Percentiles rank a stretch among this genome's conserved stretches.
phyloP scores from a whole-genome alignment of 2,113 vertebrate genomes.

The Pelmatolapia mariae region DNA sequence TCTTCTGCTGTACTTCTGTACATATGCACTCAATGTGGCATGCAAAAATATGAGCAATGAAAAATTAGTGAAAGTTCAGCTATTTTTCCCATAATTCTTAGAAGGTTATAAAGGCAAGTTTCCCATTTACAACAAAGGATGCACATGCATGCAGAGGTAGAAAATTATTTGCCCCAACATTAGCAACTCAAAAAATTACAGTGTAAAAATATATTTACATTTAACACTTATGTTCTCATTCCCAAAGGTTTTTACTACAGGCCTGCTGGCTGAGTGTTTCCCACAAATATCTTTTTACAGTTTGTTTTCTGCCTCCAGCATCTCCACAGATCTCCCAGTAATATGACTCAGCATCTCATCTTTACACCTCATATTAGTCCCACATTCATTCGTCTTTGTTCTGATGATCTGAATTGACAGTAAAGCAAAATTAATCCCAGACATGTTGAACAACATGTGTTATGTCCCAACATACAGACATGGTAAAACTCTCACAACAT shows the following conservation, averaged over 20 bases:
- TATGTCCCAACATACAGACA: neutral
- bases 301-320: neutral
- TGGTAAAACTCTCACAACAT: constrained; percentile 26
- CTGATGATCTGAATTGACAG: neutral
- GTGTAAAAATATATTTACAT: neutral
- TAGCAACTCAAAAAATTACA: neutral
- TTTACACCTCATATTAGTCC: neutral
- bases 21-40: neutral
- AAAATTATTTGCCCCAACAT: neutral
- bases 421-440: neutral
- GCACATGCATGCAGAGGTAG: neutral
- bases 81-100: neutral
- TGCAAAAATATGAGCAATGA: neutral
- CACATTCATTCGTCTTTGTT: neutral
- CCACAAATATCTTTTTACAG: neutral
- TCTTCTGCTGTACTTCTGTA: neutral
- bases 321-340: neutral
- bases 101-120: neutral
- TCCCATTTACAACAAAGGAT: neutral
- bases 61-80: neutral
- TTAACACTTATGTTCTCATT: neutral
- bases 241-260: neutral
- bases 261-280: neutral
- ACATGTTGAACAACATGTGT: neutral
- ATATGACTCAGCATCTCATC: neutral